Base-by-base conservation (phyloP, 2,113 vertebrate species). In the Melozone crissalis region DNA sequence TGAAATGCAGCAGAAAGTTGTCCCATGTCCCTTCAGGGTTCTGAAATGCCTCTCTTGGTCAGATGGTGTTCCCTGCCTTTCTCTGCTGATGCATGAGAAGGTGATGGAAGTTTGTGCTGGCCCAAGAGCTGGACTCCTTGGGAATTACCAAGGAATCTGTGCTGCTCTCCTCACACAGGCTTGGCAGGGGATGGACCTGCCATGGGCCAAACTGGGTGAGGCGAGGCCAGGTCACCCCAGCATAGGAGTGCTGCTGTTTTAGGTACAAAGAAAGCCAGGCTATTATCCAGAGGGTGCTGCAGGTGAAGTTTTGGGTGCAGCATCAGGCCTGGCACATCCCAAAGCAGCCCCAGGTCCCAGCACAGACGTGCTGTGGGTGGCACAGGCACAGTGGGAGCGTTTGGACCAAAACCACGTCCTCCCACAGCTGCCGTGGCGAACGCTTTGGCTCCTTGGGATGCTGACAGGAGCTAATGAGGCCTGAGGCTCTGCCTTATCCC, bases 301-400 rank as follows among this genome's bases (percentile, higher is more conserved):
- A 66, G 33, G 19, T 52, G 61, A 75, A 59, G 47, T 59, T 54
- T 5, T 31, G 61, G 46, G 35, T 49, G 52, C 24, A 47, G 2
- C 3, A 30, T 15, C 54, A 88, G 17, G 51, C 9, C 4, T 51
- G 63, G 30, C 59, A 55, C 0, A 0, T 14, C 47, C 51, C 87
- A 80, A 52, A 87, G 7, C 67, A 55, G 52, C 31, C 68, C 27
- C 22, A 27, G 35, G n/a, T 28, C 28, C 68, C 51, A 41, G 8
- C 17, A 7, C 23, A 81, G 67, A 31, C 2, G 8, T 72, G 61
- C 78, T 51, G 51, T 9, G 51, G 51, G 59, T 37, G 55, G 46
- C 63, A 62, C 35, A 43, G 47, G 43, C 61, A 51, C 61, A 27
- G 27, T 0, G 1, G 1, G 20, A 11, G 24, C 0, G 0, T 39